These are phyloP conservation scores for Oscheius sp. DNA, from an alignment of 2,888 invertebrate genomes.

Conservation along the genomic window DNA sequence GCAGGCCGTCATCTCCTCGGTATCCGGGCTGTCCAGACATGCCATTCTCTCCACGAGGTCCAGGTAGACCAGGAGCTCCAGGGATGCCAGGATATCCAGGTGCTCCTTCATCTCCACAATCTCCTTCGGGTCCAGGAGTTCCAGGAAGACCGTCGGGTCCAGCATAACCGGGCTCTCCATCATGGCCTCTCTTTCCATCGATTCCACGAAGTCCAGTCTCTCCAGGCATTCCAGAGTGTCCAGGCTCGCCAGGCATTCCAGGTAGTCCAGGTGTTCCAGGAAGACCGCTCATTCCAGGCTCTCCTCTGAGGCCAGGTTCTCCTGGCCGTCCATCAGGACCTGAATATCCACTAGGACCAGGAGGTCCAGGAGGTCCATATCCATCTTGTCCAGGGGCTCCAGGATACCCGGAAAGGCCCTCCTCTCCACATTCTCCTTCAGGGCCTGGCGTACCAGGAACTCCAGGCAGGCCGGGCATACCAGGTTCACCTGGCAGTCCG, in stretches of 20 bases:
- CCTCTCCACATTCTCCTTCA: slow-evolving; percentile 67
- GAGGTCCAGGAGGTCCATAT: slow-evolving; percentile 57
- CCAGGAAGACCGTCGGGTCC: slow-evolving; percentile 72
- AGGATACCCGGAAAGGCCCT: slow-evolving; percentile 62
- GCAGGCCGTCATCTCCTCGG: slow-evolving; percentile 75
- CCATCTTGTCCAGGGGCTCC: slow-evolving; percentile 68
- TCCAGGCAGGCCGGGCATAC: slow-evolving; percentile 55
- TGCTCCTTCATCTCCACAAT: slow-evolving; percentile 57
- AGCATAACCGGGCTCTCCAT: slow-evolving; percentile 54
- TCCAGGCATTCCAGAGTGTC: slow-evolving; percentile 65
- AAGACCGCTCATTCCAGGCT: slow-evolving; percentile 61
- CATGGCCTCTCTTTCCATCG: slow-evolving; percentile 59
- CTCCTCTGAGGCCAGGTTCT: slow-evolving; percentile 60
- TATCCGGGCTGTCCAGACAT: slow-evolving; percentile 57
- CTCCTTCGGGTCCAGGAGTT: slow-evolving; percentile 48
- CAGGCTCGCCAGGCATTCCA: slow-evolving; percentile 62
- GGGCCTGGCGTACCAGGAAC: slow-evolving; percentile 60
- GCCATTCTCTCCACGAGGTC: slow-evolving; percentile 50
- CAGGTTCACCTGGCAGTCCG: slow-evolving; percentile 61
- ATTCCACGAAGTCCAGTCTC: slow-evolving; percentile 57
- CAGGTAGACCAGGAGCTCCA: slow-evolving; percentile 53
- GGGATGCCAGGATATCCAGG: slow-evolving; percentile 73
- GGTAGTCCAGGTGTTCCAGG: slow-evolving; percentile 58
- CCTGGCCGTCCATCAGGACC: slow-evolving; percentile 63
- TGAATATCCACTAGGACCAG: slow-evolving; percentile 55